A percentile compares a stretch with the other conserved stretches of the same genome.
Evolutionary conservation across 2,888 invertebrate species (phyloP).

Genomic region (Bursaphelenchus okinawaensis): DNA sequence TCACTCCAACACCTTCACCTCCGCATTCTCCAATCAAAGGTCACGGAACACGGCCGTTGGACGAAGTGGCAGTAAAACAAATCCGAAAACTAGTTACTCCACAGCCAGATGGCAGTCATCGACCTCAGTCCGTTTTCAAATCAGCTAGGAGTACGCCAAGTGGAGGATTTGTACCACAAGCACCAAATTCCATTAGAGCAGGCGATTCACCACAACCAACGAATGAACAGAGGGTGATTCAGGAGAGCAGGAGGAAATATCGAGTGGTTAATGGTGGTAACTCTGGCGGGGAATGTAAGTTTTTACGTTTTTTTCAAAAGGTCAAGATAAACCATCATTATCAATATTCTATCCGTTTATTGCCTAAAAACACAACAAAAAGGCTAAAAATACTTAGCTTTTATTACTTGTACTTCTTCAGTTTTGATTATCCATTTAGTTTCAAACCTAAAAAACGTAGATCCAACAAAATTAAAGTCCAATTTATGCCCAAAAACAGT

Average conservation of each 20-base stretch:
- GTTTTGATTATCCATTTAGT: too few relatives aligned
- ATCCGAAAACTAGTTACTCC: conserved; percentile 45
- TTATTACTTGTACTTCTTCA: too few relatives aligned
- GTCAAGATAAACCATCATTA: too few relatives aligned
- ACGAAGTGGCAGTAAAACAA: conserved; percentile 49
- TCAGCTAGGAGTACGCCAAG: conserved; percentile 40
- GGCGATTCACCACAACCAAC: conserved; percentile 22
- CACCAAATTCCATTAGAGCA: conserved; percentile 52
- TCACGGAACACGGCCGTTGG: conserved; percentile 40
- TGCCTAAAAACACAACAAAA: too few relatives aligned
- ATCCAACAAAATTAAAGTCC: too few relatives aligned
- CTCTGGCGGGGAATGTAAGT: background rate
- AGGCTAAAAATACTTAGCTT: too few relatives aligned
- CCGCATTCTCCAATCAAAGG: conserved; percentile 44
- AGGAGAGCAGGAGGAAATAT: conserved; percentile 26
- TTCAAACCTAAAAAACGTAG: too few relatives aligned
- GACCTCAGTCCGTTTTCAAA: conserved; percentile 51
- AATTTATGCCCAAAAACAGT: too few relatives aligned
- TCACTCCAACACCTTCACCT: conserved; percentile 53
- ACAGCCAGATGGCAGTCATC: conserved; percentile 50
- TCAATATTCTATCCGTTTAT: too few relatives aligned
- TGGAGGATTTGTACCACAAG: conserved; percentile 55
- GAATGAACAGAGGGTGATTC: conserved; percentile 13
- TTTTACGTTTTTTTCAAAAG: too few relatives aligned
- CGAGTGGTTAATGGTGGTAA: background rate